Conservation (phyloP, 1,140 invertebrate species). For the Panagrolaimus sp. region DNA sequence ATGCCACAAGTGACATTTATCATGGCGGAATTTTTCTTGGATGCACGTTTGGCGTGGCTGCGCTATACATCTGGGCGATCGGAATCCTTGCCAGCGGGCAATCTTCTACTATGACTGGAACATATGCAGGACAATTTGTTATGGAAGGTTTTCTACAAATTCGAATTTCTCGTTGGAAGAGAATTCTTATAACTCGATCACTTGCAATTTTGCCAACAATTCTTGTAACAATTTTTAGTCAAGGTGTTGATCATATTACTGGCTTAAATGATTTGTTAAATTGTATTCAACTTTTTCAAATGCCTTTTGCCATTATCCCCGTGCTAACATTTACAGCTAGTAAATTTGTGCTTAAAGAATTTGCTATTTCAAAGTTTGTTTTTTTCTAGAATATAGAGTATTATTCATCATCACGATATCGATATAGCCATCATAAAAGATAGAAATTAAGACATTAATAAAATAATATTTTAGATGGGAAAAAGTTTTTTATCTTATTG, state of each 20-base stretch:
- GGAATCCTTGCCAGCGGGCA: slow-evolving; percentile 80
- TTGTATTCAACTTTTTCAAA: slow-evolving; percentile 60
- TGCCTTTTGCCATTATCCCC: slow-evolving; percentile 50
- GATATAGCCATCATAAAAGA: too few relatives aligned
- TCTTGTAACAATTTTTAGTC: slow-evolving; percentile 63
- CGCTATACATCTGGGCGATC: slow-evolving; percentile 79
- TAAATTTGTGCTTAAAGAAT: neutral
- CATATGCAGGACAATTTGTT: slow-evolving; percentile 30
- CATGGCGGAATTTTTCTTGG: slow-evolving; percentile 64
- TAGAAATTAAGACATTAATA: too few relatives aligned
- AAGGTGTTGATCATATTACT: slow-evolving; percentile 63
- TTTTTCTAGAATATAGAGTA: too few relatives aligned
- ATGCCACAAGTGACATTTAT: slow-evolving; percentile 58
- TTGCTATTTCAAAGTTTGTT: neutral
- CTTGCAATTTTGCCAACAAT: slow-evolving; percentile 81
- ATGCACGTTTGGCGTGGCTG: slow-evolving; percentile 71
- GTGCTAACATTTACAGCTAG: slow-evolving; percentile 21
- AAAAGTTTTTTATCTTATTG: neutral
- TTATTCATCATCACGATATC: too few relatives aligned
- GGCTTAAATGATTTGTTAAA: slow-evolving; percentile 80
- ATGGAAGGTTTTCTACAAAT: slow-evolving; percentile 72
- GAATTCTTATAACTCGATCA: slow-evolving; percentile 74
- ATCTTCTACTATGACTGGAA: slow-evolving; percentile 74
- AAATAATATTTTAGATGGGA: neutral
- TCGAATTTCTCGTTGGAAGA: slow-evolving; percentile 76